Evolutionary conservation across 2,113 vertebrate genomes (phyloP).

Genomic region (Rhinolophus sinicus): DNA sequence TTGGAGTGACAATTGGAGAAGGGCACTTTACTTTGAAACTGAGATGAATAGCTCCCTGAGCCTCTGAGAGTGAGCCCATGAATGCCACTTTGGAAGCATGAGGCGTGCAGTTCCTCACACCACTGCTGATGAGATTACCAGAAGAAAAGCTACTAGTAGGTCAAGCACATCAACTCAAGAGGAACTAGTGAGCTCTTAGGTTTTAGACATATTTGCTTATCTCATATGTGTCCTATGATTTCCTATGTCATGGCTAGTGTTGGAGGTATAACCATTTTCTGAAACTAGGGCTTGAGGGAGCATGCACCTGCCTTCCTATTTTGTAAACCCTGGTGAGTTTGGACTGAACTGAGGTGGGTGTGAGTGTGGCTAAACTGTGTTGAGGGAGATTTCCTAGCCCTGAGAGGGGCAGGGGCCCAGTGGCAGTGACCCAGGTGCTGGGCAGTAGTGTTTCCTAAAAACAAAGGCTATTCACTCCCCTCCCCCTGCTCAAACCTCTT

Average conservation of each 20-base stretch:
- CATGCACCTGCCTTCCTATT: neutral
- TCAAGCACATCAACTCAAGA: neutral
- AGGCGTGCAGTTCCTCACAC: neutral
- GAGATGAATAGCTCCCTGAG: neutral
- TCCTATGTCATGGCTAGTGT: neutral
- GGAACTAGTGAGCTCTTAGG: neutral
- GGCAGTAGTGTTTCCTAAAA: neutral
- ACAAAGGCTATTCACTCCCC: neutral
- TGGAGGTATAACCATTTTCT: neutral
- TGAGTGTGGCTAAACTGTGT: neutral
- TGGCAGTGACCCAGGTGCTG: neutral
- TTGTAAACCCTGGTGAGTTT: neutral
- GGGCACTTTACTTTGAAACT: slow-evolving; percentile 30
- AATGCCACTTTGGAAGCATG: neutral
- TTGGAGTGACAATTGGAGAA: slow-evolving; percentile 41
- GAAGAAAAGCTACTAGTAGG: neutral
- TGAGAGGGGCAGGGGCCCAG: neutral
- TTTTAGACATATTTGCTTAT: neutral
- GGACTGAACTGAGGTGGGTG: neutral
- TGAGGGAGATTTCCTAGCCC: neutral
- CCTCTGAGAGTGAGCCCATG: neutral
- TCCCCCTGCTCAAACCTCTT: neutral
- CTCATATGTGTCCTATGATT: neutral
- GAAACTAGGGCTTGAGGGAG: neutral
- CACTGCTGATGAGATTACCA: neutral